Evolutionary conservation across 2,888 invertebrate species (phyloP).

Genomic region (Notodonta dromedarius): DNA sequence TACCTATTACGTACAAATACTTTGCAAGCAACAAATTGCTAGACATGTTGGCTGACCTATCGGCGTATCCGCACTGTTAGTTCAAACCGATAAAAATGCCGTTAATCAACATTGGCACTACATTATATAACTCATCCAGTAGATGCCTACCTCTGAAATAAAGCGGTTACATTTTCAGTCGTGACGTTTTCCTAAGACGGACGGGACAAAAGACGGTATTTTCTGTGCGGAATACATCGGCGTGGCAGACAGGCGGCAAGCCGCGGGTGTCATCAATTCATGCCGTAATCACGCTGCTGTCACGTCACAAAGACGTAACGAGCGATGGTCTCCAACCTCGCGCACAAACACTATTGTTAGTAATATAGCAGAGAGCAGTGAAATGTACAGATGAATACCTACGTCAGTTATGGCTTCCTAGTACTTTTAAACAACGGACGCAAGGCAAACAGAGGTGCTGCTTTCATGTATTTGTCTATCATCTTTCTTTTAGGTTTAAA

Average conservation of each 20-base stretch:
- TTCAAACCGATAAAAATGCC: too few relatives aligned
- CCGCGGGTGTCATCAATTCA: conserved; percentile 15
- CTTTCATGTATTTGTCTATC: too few relatives aligned
- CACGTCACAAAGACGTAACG: conserved; percentile 8
- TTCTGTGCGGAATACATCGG: conserved; percentile 1
- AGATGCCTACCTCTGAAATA: background rate
- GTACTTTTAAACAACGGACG: background rate
- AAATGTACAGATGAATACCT: background rate
- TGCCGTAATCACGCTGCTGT: conserved; percentile 19
- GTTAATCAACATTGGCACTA: too few relatives aligned
- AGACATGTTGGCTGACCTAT: too few relatives aligned
- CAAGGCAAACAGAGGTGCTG: too few relatives aligned
- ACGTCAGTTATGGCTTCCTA: background rate
- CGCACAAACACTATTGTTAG: conserved; percentile 2
- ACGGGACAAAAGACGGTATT: background rate
- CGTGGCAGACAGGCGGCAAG: background rate
- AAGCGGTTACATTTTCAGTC: background rate
- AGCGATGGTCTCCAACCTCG: conserved; percentile 3
- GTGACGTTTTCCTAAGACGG: background rate
- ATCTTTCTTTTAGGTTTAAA: too few relatives aligned
- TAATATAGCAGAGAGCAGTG: background rate
- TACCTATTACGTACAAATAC: too few relatives aligned
- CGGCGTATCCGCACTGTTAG: too few relatives aligned
- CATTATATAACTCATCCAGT: too few relatives aligned
- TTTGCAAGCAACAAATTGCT: too few relatives aligned